Evolutionary conservation across 2,888 invertebrate genomes (phyloP), one percentile per base, ranked within the genome.

Genomic region (Folsomia candida): DNA sequence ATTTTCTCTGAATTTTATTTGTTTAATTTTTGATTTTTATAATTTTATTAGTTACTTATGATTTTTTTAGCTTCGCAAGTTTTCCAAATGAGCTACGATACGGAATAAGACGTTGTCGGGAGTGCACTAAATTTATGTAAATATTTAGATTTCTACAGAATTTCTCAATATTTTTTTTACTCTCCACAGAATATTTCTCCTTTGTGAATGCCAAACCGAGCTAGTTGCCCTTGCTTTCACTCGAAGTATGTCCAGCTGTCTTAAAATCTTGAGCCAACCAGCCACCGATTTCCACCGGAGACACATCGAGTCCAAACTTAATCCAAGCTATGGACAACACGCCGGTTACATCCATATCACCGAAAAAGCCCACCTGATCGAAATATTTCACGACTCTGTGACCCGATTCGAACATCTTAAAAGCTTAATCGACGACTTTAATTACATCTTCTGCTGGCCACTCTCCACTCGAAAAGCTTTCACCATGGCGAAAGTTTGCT

Each of bases 361-460:
- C 47, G 9, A 47, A 9, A 11, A 11, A 18, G 47, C 47, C 9
- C 4, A 54, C 6, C 6, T 54, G 54, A 18, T 29, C 2, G 29
- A n/a, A 2, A 14, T 6, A 3, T 27, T 62, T 28, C 29, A 27
- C 20, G 27, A 62, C 20, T 27, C 37, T 4, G 37, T 62, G 2
- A 37, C 27, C 2, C 24, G 20, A n/a, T 62, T 14, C 20, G 29
- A 29, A 9, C 27, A 29, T 2, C 2, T 62, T 29, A 26, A 22
- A 20, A 22, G 3, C 20, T 22, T 62, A 18, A n/a, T 62, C 9
- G 27, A 28, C 27, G 29, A 62, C 4, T 62, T 62, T 20, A 62
- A 62, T 62, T 2, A 51, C 22, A 27, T 70, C 2, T 66, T 61
- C 25, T 60, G 51, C 1, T 70, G 65, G 66, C 61, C 66, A 0